phyloP scores from a whole-genome alignment of 2,113 vertebrate genomes.

The Cercocebus atys region DNA sequence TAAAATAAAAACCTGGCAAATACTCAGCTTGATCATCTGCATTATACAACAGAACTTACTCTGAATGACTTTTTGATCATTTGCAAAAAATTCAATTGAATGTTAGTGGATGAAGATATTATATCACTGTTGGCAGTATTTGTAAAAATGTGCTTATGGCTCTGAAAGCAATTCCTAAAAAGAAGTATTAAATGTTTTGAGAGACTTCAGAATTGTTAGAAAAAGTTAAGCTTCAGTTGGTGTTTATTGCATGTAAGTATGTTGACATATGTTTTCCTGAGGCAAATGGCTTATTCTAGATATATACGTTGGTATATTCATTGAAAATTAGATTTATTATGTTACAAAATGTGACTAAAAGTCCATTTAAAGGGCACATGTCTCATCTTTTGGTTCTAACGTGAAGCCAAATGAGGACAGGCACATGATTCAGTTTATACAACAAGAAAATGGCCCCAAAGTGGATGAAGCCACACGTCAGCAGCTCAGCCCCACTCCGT shows the following conservation, averaged over 20 bases:
- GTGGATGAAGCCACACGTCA: accelerated
- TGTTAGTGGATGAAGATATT: neutral
- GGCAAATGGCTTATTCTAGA: neutral
- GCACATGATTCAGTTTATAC: neutral
- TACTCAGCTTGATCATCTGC: neutral
- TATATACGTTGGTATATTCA: neutral
- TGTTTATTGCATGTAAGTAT: neutral
- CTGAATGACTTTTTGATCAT: neutral
- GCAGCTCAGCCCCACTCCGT: too few species aligned
- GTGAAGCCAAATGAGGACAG: neutral
- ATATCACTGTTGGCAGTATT: neutral
- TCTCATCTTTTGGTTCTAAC: neutral
- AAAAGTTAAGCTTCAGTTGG: neutral
- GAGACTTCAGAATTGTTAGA: neutral
- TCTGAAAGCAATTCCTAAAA: neutral
- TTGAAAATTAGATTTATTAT: neutral
- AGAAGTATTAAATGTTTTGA: neutral
- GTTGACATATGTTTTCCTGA: neutral
- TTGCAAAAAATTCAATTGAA: neutral
- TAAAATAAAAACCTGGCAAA: neutral
- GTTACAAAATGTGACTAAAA: neutral
- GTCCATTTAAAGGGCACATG: neutral
- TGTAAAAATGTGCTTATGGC: neutral
- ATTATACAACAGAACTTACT: neutral
- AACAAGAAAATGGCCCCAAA: neutral